Percentiles rank a stretch among this genome's conserved stretches.
Conservation (phyloP, 2,888 invertebrate genomes). For the Melieria omissa region DNA sequence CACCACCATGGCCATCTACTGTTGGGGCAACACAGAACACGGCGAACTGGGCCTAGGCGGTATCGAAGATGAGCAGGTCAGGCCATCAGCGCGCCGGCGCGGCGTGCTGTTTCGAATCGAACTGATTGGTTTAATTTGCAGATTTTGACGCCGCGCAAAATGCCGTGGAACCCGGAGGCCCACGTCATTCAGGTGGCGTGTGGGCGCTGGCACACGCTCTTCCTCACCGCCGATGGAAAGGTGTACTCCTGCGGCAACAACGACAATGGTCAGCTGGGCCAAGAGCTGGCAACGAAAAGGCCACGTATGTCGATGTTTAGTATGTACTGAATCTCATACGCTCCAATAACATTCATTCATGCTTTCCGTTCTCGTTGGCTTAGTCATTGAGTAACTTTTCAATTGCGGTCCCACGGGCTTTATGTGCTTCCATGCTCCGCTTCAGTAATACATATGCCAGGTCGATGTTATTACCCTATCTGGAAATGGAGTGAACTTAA, state of each 20-base stretch:
- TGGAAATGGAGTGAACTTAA: too few relatives aligned
- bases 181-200: slow-evolving; percentile 74
- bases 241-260: slow-evolving; percentile 94
- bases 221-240: slow-evolving; percentile 80
- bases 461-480: too few relatives aligned
- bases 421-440: too few relatives aligned
- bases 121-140: slow-evolving; percentile 54
- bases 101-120: background rate
- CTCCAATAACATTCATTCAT: background rate
- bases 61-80: slow-evolving; percentile 76
- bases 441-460: too few relatives aligned
- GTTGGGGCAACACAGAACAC: slow-evolving; percentile 82
- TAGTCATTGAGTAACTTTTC: too few relatives aligned
- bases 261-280: slow-evolving; percentile 91
- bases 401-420: too few relatives aligned
- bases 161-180: slow-evolving; percentile 72
- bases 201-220: slow-evolving; percentile 84
- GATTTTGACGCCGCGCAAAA: slow-evolving; percentile 73
- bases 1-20: slow-evolving; percentile 68
- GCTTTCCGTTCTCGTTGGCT: too few relatives aligned
- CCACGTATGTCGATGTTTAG: slow-evolving; percentile 75
- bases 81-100: too few relatives aligned
- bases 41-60: slow-evolving; percentile 84
- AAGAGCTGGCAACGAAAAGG: slow-evolving; percentile 73
- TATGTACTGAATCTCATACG: slow-evolving; percentile 66